A percentile compares a stretch with the other conserved stretches of the same genome.
Conservation (phyloP, 1,140 invertebrate genomes). For the Drosophila nigromelanica region DNA sequence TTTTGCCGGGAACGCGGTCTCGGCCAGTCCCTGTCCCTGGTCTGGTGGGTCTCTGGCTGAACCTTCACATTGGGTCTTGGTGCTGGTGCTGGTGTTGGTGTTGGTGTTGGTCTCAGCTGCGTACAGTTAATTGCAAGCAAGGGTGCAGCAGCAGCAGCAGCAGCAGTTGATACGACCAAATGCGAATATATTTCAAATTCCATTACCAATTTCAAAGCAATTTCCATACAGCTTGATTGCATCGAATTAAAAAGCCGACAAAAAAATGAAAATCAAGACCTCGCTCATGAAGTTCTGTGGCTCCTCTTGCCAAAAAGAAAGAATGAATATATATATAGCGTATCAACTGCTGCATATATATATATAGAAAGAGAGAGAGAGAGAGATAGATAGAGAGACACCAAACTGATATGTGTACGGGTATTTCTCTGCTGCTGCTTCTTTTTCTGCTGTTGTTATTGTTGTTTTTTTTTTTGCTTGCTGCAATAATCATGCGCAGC, state of each 20-base stretch:
- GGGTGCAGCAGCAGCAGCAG: too few species aligned
- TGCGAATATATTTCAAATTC: constrained; percentile 58
- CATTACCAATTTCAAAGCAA: constrained; percentile 66
- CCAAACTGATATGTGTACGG: constrained; percentile 22
- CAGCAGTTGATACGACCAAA: constrained; percentile 35
- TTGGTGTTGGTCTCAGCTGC: constrained; percentile 38
- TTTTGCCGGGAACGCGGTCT: background rate
- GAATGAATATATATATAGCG: background rate
- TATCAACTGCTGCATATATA: too few species aligned
- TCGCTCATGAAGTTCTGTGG: constrained; percentile 9
- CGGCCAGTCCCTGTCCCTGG: too few species aligned
- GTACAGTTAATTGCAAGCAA: constrained; percentile 45
- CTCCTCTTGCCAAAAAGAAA: background rate
- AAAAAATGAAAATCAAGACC: constrained; percentile 49
- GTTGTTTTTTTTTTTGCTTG: constrained; percentile 14
- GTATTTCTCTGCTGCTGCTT: constrained; percentile 7
- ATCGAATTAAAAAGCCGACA: constrained; percentile 62
- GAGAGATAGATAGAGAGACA: constrained; percentile 5
- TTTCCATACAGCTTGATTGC: constrained; percentile 66
- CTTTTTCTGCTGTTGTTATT: background rate
- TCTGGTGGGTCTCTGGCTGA: background rate
- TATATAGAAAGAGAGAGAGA: background rate
- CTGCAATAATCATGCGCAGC: constrained; percentile 57
- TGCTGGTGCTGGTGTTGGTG: constrained; percentile 9
- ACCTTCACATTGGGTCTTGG: background rate